phyloP scores from a whole-genome alignment of 2,113 vertebrate species.

The Ellobius talpinus region DNA sequence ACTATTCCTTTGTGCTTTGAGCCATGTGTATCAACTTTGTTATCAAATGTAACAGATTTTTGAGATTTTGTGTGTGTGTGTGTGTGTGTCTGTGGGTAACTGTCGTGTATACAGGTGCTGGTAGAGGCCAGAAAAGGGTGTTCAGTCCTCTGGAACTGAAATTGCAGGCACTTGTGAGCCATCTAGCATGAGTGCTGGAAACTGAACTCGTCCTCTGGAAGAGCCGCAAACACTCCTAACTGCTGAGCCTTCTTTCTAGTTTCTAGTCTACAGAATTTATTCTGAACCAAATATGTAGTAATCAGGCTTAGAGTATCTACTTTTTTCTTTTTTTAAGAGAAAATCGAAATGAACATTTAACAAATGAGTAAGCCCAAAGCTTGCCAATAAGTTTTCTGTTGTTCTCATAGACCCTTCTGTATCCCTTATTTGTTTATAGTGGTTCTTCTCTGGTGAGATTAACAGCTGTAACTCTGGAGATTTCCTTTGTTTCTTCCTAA shows the following conservation, averaged over 20 bases:
- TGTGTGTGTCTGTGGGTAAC: background rate
- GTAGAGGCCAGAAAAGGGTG: background rate
- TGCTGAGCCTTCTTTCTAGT: background rate
- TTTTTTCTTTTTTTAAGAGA: conserved; percentile 30
- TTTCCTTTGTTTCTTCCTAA: conserved; percentile 44
- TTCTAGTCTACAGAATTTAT: background rate
- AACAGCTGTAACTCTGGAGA: background rate
- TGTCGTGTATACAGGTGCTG: background rate
- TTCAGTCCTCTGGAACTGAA: background rate
- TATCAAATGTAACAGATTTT: background rate
- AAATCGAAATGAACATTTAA: background rate
- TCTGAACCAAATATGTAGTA: background rate
- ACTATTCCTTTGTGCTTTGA: conserved; percentile 22
- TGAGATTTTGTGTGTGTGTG: background rate
- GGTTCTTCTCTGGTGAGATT: background rate
- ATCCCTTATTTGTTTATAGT: background rate
- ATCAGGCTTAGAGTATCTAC: background rate
- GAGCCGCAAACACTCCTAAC: background rate
- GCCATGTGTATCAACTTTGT: background rate
- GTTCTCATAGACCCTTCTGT: background rate
- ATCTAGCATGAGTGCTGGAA: background rate
- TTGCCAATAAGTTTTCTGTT: background rate
- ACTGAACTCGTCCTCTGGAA: background rate
- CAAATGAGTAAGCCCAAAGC: background rate
- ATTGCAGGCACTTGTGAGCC: background rate